Percentiles rank a stretch among this genome's conserved stretches.
phyloP scores from a whole-genome alignment of 2,797 vertebrate genomes.

The Enteromius paludinosus region DNA sequence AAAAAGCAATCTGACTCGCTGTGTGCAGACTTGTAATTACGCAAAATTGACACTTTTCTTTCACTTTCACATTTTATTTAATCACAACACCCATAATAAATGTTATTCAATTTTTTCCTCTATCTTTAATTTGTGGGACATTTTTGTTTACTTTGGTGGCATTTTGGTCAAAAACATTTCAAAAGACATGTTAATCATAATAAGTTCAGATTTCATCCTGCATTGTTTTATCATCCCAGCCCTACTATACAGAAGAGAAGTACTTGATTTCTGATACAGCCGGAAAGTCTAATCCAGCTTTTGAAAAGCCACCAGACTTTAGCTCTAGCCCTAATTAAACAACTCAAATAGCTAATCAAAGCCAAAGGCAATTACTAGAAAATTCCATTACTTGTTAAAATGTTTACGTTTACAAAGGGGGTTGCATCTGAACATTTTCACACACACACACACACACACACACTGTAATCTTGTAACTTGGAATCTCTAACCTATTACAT shows the following conservation, averaged over 20 bases:
- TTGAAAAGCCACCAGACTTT: neutral
- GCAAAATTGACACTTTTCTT: neutral
- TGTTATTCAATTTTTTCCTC: neutral
- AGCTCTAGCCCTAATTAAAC: neutral
- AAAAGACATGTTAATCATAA: neutral
- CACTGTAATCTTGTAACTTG: too few relatives aligned
- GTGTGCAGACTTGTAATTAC: neutral
- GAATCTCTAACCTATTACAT: neutral
- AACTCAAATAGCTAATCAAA: conserved; percentile 5
- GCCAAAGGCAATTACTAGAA: neutral
- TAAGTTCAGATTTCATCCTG: too few relatives aligned
- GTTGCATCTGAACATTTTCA: too few relatives aligned
- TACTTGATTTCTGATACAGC: neutral
- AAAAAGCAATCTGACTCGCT: neutral
- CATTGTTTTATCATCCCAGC: too few relatives aligned
- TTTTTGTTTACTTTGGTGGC: neutral
- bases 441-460: too few relatives aligned
- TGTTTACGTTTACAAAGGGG: too few relatives aligned
- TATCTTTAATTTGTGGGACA: neutral
- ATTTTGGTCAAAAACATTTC: neutral
- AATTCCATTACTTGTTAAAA: too few relatives aligned
- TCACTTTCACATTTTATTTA: neutral
- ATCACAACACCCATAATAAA: neutral
- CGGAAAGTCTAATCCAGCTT: neutral
- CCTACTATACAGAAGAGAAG: neutral